Conservation (phyloP, 2,797 vertebrate genomes). For the Emys orbicularis region DNA sequence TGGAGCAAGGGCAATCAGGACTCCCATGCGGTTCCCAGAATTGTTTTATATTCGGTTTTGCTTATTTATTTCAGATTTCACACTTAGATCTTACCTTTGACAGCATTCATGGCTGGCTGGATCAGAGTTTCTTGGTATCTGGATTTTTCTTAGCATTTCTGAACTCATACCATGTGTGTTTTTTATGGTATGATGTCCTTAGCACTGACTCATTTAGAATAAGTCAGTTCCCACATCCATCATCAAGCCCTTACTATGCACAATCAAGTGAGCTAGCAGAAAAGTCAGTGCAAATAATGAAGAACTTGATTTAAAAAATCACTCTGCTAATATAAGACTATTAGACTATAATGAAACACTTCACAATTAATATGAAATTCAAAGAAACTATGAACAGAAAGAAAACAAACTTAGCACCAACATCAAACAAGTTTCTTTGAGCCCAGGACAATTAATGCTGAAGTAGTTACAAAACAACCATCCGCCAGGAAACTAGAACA, state of each 20-base stretch:
- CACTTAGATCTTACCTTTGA: not conserved
- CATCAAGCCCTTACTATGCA: not conserved
- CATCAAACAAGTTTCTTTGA: not conserved
- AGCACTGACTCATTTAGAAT: not conserved
- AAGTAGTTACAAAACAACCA: not conserved
- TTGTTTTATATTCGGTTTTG: conserved; percentile 5
- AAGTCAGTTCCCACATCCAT: not conserved
- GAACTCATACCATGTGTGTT: not conserved
- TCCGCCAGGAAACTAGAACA: not conserved
- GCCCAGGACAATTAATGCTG: not conserved
- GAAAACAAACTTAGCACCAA: not conserved
- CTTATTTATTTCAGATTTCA: conserved; percentile 55
- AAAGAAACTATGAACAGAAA: not conserved
- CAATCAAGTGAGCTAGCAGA: conserved; percentile 2
- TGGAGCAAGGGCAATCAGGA: conserved; percentile 37
- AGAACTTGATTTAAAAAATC: not conserved
- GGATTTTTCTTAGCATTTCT: conserved; percentile 8
- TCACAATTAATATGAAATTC: not conserved
- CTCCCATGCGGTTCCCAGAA: not conserved
- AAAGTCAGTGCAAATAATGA: not conserved
- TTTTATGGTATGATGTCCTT: not conserved
- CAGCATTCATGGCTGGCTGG: not conserved
- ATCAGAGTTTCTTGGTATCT: not conserved
- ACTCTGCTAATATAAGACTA: not conserved
- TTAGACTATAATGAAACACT: not conserved